Conservation (phyloP, 2,888 invertebrate genomes). For the Drosophila atroscutellata region DNA sequence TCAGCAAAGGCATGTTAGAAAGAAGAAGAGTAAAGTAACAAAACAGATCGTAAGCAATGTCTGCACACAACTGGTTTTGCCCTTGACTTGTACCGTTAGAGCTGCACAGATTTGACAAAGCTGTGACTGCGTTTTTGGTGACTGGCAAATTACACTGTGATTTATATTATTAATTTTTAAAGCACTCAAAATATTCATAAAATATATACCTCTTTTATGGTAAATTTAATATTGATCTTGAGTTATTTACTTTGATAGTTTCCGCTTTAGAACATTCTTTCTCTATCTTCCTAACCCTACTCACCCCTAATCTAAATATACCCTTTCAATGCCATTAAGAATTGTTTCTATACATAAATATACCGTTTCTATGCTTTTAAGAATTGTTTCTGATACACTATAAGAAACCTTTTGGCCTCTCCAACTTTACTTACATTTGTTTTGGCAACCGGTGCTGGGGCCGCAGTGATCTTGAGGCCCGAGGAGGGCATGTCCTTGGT, state of each 20-base stretch:
- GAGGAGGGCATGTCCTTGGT: conserved; percentile 90
- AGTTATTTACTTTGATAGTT: background rate
- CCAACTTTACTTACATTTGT: conserved; percentile 72
- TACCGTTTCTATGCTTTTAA: too few relatives aligned
- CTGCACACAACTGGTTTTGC: conserved; percentile 61
- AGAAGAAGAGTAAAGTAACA: conserved; percentile 6
- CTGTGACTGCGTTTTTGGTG: conserved; percentile 1
- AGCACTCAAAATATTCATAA: background rate
- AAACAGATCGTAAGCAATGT: conserved; percentile 34
- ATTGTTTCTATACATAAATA: background rate
- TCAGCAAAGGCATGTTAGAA: conserved; percentile 8
- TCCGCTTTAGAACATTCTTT: background rate
- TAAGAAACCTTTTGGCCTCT: background rate
- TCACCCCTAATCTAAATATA: background rate
- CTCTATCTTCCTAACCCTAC: background rate
- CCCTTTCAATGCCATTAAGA: background rate
- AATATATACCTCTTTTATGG: background rate
- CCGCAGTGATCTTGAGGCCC: conserved; percentile 83
- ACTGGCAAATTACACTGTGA: background rate
- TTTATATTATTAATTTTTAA: background rate
- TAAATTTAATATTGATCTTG: background rate
- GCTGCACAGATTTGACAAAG: conserved; percentile 7
- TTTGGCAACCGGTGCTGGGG: conserved; percentile 59
- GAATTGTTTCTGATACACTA: background rate
- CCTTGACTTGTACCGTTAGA: conserved; percentile 11